A percentile compares a stretch with the other conserved stretches of the same genome.
These are phyloP conservation scores for Apodemus agrarius DNA, from an alignment of 2,797 vertebrate species.

Conservation along the genomic window DNA sequence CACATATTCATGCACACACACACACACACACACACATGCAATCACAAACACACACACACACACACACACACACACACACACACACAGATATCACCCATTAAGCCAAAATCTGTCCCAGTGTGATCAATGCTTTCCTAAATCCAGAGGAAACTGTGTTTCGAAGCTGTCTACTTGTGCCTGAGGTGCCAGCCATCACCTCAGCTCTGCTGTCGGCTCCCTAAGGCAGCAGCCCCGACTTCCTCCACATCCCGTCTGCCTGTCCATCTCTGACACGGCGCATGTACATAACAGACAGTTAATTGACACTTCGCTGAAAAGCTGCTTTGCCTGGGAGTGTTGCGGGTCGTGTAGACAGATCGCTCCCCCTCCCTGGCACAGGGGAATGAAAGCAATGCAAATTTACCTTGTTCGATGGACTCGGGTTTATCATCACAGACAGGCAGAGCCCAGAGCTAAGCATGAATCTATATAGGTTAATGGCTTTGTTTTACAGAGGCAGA, in stretches of 20 bases:
- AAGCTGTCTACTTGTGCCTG: not conserved
- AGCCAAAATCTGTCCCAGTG: not conserved
- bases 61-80: not conserved
- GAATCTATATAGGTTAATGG: not conserved
- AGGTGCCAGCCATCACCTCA: not conserved
- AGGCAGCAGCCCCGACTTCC: too few species aligned
- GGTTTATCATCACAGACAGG: conserved; percentile 4
- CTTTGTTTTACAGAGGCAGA: conserved; percentile 28
- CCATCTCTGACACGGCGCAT: not conserved
- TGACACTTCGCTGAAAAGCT: not conserved
- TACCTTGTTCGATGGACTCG: not conserved
- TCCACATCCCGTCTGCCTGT: accelerated
- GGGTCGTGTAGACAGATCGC: not conserved
- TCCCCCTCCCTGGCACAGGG: not conserved
- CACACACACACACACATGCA: not conserved
- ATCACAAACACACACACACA: not conserved
- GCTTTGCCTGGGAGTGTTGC: not conserved
- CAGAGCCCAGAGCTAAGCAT: not conserved
- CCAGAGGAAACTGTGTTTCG: not conserved
- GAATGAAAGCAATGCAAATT: not conserved
- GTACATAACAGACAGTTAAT: not conserved
- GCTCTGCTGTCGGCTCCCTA: not conserved
- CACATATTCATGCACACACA: not conserved
- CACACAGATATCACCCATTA: accelerated
- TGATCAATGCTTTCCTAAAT: too few species aligned